Base-by-base conservation (phyloP, 2,113 vertebrate species). In the Salvelinus fontinalis region DNA sequence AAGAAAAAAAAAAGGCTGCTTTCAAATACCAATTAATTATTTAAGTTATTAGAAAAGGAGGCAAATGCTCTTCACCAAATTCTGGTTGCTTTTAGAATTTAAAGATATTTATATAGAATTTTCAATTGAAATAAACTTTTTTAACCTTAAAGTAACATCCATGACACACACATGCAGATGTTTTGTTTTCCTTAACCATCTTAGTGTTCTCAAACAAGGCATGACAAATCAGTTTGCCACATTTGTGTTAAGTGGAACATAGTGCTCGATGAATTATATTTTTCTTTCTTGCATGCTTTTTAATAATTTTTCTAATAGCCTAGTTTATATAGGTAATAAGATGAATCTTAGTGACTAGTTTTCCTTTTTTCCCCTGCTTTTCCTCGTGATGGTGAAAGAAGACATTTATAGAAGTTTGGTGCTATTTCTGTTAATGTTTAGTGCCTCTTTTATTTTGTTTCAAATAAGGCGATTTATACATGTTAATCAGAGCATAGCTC, bases 181-280 rank as follows among this genome's bases (percentile, higher is more conserved):
- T 18, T 54, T 18, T 18, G 18, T 54, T 18, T 3, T 0, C 51
- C 49, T 54, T 14, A 44, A 54, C 14, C 16, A 54, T 14, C 49
- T 54, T 54, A 54, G 12, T 9, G 3, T 54, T 18, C 16, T 54
- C 51, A 18, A 4, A 54, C 51, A 54, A 86, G 86, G 86, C 84
- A 74, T 20, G 88, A 91, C 90, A 89, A 90, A 89, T 90, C 89
- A 86, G 49, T 80, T 73, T 75, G 81, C 76, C 84, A 80, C 75
- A 81, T 82, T 85, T 84, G 77, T 80, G 51, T 18, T 4, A 54
- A 18, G 75, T 69, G 79, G 71, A 67, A 51, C 57, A 79, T 31
- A 6, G 2, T 3, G 67, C 24, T 49, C n/a, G 65, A 78, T 80
- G 60, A 81, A 85, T 31, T 67, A 51, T 3, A 13, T 34, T 67